These are phyloP conservation scores for Pelobates cultripes DNA, from an alignment of 2,797 vertebrate genomes.

Conservation along the genomic window DNA sequence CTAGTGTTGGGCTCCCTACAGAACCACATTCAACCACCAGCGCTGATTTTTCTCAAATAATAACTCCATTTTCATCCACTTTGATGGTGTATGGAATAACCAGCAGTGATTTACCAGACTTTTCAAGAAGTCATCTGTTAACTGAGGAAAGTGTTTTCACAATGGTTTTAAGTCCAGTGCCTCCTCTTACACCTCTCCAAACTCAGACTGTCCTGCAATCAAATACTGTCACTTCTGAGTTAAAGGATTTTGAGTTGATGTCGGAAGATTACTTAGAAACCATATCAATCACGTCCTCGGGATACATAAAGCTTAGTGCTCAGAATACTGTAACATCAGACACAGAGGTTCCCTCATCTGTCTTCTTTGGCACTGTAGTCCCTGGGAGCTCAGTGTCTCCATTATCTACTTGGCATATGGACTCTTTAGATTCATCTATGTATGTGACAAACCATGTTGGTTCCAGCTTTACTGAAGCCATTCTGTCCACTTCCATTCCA, in stretches of 20 bases:
- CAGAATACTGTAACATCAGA: constrained; percentile 71
- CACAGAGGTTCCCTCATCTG: constrained; percentile 71
- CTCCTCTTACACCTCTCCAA: constrained; percentile 69
- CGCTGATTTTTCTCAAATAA: constrained; percentile 26
- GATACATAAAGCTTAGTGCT: constrained; percentile 70
- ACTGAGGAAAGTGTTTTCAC: constrained; percentile 34
- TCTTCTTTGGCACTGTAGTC: constrained; percentile 80
- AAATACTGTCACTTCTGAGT: constrained; percentile 68
- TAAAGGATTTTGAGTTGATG: constrained; percentile 78
- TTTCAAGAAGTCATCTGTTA: constrained; percentile 44
- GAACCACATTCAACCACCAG: neutral
- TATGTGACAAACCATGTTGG: constrained; percentile 56
- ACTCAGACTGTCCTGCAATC: constrained; percentile 69
- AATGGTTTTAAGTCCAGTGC: constrained; percentile 63
- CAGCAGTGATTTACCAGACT: constrained; percentile 37
- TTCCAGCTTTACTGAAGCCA: constrained; percentile 10
- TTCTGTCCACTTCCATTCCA: constrained; percentile 53
- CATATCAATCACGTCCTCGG: constrained; percentile 73
- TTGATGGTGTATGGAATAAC: constrained; percentile 16
- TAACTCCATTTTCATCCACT: constrained; percentile 43
- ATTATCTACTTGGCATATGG: constrained; percentile 73
- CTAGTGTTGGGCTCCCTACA: constrained; percentile 3
- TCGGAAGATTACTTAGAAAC: constrained; percentile 87
- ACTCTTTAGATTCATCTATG: neutral
- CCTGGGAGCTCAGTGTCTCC: constrained; percentile 77